Conservation (phyloP, 2,797 vertebrate genomes). For the Vireo griseus region DNA sequence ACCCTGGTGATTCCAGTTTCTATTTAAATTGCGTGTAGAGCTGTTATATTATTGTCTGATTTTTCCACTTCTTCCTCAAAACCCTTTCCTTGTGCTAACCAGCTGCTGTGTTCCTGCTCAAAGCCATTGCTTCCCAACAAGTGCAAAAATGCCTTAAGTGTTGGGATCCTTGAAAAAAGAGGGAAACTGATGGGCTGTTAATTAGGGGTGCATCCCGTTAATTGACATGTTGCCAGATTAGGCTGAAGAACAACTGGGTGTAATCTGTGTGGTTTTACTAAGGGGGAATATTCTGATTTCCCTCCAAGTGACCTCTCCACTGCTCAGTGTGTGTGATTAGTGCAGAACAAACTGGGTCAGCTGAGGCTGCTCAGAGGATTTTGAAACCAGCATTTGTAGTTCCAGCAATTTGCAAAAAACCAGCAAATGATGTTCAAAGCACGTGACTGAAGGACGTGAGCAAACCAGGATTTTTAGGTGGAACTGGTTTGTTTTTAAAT, state of each 20-base stretch:
- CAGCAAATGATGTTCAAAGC: neutral
- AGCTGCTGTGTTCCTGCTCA: neutral
- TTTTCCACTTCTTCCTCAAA: neutral
- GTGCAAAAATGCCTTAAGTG: neutral
- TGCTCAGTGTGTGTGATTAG: neutral
- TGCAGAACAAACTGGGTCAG: neutral
- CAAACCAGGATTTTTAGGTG: neutral
- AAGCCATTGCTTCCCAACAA: neutral
- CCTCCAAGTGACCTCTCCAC: neutral
- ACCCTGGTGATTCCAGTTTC: neutral
- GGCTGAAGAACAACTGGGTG: neutral
- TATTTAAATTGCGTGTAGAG: neutral
- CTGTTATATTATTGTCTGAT: neutral
- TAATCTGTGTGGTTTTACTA: neutral
- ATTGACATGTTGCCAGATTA: neutral
- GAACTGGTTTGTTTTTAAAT: neutral
- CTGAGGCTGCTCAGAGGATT: neutral
- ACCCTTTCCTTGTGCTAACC: neutral
- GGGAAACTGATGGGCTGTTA: neutral
- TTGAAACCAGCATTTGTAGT: neutral
- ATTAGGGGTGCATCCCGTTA: fast-evolving
- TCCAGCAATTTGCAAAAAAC: neutral
- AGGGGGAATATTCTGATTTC: neutral
- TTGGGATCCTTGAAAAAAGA: neutral
- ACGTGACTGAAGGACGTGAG: neutral